phyloP scores from a whole-genome alignment of 2,797 vertebrate genomes.

The Microchirus variegatus region DNA sequence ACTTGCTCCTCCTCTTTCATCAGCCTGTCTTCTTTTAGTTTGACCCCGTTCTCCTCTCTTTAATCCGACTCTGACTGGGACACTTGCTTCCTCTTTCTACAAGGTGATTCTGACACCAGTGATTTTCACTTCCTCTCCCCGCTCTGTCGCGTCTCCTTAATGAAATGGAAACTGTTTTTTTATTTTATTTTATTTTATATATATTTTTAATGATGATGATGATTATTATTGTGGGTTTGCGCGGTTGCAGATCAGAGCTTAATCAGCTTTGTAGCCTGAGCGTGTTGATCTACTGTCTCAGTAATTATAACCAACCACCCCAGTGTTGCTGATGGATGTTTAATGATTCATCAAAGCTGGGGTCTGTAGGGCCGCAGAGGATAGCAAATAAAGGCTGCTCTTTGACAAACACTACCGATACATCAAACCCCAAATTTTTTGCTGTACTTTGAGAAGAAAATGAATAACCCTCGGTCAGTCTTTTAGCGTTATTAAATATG shows the following conservation, averaged over 20 bases:
- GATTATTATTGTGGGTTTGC: background rate
- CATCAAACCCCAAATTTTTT: too few species aligned
- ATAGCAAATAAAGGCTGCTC: conserved; percentile 30
- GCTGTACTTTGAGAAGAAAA: too few species aligned
- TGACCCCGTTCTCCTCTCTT: conserved; percentile 31
- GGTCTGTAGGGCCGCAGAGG: background rate
- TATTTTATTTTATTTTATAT: too few species aligned
- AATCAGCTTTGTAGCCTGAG: background rate
- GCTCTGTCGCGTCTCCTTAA: background rate
- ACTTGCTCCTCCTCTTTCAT: conserved; percentile 55
- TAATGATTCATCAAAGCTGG: background rate
- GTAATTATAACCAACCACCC: background rate
- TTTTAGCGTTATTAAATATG: too few species aligned
- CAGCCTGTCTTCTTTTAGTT: conserved; percentile 42
- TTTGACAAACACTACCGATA: background rate
- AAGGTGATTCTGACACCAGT: conserved; percentile 74
- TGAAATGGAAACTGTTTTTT: too few species aligned
- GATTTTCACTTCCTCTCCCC: conserved; percentile 28
- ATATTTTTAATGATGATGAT: too few species aligned
- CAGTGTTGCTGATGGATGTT: background rate
- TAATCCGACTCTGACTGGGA: conserved; percentile 48
- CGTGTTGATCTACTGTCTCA: background rate
- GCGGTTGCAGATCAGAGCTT: background rate
- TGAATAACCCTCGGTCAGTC: too few species aligned
- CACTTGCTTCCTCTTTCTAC: conserved; percentile 45